Evolutionary conservation across 1,140 invertebrate species (phyloP).

Genomic region (Dysdera silvatica): DNA sequence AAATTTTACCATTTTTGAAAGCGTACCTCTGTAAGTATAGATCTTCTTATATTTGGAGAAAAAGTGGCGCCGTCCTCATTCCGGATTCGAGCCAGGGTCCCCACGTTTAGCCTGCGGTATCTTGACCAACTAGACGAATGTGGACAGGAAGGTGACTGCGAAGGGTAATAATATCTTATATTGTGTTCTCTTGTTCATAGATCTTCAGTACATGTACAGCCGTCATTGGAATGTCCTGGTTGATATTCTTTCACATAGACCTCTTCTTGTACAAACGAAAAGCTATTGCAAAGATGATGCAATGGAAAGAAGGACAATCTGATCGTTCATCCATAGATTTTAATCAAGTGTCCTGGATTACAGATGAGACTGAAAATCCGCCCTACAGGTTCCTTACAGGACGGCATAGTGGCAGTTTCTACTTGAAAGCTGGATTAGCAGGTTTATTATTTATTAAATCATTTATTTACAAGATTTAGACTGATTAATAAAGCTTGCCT

Average conservation of each 20-base stretch:
- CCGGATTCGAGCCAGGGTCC: too few relatives aligned
- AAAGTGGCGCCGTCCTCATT: too few relatives aligned
- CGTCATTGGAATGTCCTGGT: constrained; percentile 21
- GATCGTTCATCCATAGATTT: constrained; percentile 18
- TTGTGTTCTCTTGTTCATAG: neutral
- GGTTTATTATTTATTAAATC: constrained; percentile 44
- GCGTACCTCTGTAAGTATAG: neutral
- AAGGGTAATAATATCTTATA: neutral
- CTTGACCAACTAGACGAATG: neutral
- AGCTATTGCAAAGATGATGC: constrained; percentile 2
- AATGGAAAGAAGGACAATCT: neutral
- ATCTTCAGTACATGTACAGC: constrained; percentile 17
- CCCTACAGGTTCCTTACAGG: constrained; percentile 41
- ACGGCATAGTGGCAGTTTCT: constrained; percentile 61
- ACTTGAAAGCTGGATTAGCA: constrained; percentile 61
- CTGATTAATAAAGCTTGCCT: neutral
- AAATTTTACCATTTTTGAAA: constrained; percentile 34
- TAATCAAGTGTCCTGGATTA: constrained; percentile 3
- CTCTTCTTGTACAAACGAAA: constrained; percentile 24
- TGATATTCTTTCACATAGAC: constrained; percentile 30
- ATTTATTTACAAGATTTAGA: neutral
- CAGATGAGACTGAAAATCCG: constrained; percentile 10
- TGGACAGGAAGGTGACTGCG: neutral
- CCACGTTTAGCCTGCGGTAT: neutral
- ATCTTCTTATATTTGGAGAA: too few relatives aligned